Percentiles rank a stretch among this genome's conserved stretches.
Evolutionary conservation across 1,140 invertebrate species (phyloP).

Genomic region (Steinernema feltiae): DNA sequence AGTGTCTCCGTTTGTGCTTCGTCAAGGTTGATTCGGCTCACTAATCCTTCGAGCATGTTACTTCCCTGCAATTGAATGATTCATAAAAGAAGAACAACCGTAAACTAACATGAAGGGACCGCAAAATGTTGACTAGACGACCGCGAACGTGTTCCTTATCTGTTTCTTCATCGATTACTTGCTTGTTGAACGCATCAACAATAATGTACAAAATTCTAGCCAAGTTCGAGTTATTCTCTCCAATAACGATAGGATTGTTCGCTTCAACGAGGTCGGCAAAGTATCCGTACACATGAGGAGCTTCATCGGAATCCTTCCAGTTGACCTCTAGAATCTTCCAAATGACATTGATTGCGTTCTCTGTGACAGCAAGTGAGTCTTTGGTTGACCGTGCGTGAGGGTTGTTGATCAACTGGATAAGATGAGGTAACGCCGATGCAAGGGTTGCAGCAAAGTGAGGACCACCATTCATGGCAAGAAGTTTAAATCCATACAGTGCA

Average conservation of each 20-base stretch:
- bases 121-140: background rate
- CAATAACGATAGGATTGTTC: constrained; percentile 78
- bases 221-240: constrained; percentile 77
- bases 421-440: constrained; percentile 39
- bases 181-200: constrained; percentile 23
- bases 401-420: constrained; percentile 40
- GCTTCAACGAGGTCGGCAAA: constrained; percentile 85
- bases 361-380: constrained; percentile 76
- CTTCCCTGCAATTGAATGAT: constrained; percentile 2
- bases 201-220: constrained; percentile 76
- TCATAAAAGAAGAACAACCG: background rate
- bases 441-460: constrained; percentile 70
- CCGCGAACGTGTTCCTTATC: constrained; percentile 17
- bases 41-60: constrained; percentile 15
- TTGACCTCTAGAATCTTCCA: constrained; percentile 96
- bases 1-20: constrained; percentile 20
- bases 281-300: constrained; percentile 85
- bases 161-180: constrained; percentile 25
- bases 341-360: constrained; percentile 95
- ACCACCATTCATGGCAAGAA: constrained; percentile 83
- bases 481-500: constrained; percentile 87
- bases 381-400: constrained; percentile 73
- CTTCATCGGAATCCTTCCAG: constrained; percentile 88
- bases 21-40: constrained; percentile 17
- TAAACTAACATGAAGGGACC: background rate